Conservation (phyloP, 2,888 invertebrate genomes). For the Pseudococcus jackbeardsleyi region DNA sequence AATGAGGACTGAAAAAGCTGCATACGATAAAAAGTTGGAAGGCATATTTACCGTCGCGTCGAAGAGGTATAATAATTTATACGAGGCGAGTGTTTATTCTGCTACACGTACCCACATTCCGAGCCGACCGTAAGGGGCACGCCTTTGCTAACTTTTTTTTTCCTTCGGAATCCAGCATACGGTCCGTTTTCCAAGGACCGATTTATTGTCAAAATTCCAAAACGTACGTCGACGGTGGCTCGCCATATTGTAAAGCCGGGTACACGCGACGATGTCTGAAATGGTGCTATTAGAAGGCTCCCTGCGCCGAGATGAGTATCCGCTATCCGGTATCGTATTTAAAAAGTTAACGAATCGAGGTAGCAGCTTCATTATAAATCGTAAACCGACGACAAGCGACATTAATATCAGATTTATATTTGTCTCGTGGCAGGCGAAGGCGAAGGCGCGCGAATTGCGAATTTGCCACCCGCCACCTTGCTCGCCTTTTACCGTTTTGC, state of each 20-base stretch:
- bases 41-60: not conserved
- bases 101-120: not conserved
- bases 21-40: not conserved
- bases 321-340: constrained; percentile 11
- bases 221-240: not conserved
- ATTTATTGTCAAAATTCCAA: constrained; percentile 29
- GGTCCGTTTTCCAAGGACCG: not conserved
- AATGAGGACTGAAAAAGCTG: not conserved
- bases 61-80: constrained; percentile 36
- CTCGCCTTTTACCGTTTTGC: constrained; percentile 14
- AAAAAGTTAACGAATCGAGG: constrained; percentile 20
- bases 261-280: not conserved
- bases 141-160: not conserved
- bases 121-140: not conserved
- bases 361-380: constrained; percentile 19
- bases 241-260: not conserved
- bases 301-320: not conserved
- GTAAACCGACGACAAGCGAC: constrained; percentile 41
- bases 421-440: not conserved
- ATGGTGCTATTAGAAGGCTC: not conserved
- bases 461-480: no score
- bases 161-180: not conserved
- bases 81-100: not conserved
- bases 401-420: constrained; percentile 48
- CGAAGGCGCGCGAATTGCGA: not conserved